Conservation (phyloP, 2,797 vertebrate genomes). For the Eremophila alpestris region DNA sequence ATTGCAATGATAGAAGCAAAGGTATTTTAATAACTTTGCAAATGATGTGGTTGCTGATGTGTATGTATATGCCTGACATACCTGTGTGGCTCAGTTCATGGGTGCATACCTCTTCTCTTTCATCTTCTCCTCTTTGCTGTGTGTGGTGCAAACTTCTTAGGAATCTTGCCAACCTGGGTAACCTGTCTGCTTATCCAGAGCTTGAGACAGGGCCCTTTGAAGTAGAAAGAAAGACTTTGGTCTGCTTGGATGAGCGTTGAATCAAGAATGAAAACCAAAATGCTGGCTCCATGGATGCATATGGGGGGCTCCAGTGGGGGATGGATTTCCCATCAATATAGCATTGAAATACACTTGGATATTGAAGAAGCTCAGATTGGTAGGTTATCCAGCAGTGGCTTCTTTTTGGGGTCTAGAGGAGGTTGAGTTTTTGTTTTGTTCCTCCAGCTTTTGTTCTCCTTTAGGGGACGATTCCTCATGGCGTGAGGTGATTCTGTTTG, state of each 20-base stretch:
- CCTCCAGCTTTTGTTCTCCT: background rate
- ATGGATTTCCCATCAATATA: background rate
- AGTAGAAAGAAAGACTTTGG: slow-evolving; percentile 4
- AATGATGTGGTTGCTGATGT: background rate
- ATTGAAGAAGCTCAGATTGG: background rate
- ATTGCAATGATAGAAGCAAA: background rate
- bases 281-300: background rate
- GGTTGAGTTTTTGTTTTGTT: background rate
- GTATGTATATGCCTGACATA: background rate
- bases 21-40: slow-evolving; percentile 24
- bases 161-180: background rate
- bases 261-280: background rate
- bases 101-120: background rate
- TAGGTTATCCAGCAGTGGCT: background rate
- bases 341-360: background rate
- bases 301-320: background rate
- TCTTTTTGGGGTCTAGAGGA: background rate
- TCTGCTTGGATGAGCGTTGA: background rate
- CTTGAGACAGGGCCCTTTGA: background rate
- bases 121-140: slow-evolving; percentile 25
- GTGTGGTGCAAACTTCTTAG: background rate
- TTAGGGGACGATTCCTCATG: background rate
- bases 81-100: background rate
- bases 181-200: background rate
- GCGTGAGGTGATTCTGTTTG: background rate